Evolutionary conservation across 2,888 invertebrate species (phyloP), one percentile per base, ranked within the genome.

Genomic region (Acanthococcus lagerstroemiae): DNA sequence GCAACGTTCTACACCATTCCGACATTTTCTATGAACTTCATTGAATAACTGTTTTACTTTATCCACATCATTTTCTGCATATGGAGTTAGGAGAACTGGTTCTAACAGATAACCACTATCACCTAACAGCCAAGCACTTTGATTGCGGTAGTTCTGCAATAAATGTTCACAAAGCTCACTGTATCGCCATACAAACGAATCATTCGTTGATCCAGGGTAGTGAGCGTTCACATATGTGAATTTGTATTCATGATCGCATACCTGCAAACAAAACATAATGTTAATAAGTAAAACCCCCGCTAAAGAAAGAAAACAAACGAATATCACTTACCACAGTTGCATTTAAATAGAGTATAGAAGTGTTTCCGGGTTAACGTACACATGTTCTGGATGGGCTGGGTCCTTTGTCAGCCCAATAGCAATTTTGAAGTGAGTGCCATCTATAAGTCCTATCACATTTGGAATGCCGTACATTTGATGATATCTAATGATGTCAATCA

Each of bases 101-200:
- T 57, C 44, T 24, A 58, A 44, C 1, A 52, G 58, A 12, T 66
- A 65, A 25, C 65, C 65, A 22, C 22, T 30, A 66, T 66, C 57
- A 6, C 66, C 57, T 17, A 45, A 24, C n/a, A n/a, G 52, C 12
- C 37, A 55, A 24, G 22, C 26, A 17, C 12, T 4, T 12, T 24
- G 37, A n/a, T 55, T 55, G 17, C 45, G 15, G 22, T 55, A 45
- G 6, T 54, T 54, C 7, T 30, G 12, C 50, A 17, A 27, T 52
- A 63, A 52, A 52, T 52, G 27, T 52, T 25, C 7, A n/a, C 52
- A 26, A 19, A 57, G 37, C 25, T 9, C 12, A 17, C 46, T 56
- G 25, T 56, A 48, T 15, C 37, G 27, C 52, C 50, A 66, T 26
- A 66, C 44, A 44, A 44, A 54, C 2, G 25, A 25, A 46, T 55